Base-by-base conservation (phyloP, 2,888 invertebrate genomes). In the Polymixis flavicincta region DNA sequence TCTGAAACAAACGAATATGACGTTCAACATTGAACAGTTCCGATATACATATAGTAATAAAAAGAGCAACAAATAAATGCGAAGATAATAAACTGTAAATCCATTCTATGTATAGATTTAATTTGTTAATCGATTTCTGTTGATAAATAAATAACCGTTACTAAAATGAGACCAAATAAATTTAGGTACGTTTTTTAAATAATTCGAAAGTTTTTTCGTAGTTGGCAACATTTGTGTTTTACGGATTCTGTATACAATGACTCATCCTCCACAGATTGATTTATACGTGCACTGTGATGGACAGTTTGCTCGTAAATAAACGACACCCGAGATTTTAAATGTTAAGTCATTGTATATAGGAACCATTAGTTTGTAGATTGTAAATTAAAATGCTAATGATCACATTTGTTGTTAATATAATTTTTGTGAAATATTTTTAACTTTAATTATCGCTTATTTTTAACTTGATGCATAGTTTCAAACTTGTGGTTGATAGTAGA, bases 161-260 rank as follows among this genome's bases (percentile, higher is more conserved):
- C 94, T 96, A 96, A 94, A 95, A 95, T 92, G 95, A 96, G 96
- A 96, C 96, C 96, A 96, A 96, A 96, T 96, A 96, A 95, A 94
- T 92, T 94, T 96, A 96, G 95, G 94, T 95, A 94, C 89, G 92
- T 94, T 95, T 94, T 88, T 90, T 89, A 86, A 87, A 82, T 88
- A 89, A 84, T 85, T 88, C 83, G 76, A 75, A 81, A 74, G 87
- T 91, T 89, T 37, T 91, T 91, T 92, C 88, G 89, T 93, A 93
- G 93, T 92, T 92, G 91, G 91, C 91, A 90, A 93, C 90, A 90
- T 89, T 85, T 93, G 89, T 91, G 92, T 94, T 94, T 93, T 69
- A 73, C 64, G 68, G 67, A 25, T 80, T 57, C 70, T 68, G 8
- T 74, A 65, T 37, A 59, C 76, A 73, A 76, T 80, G 84, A 71